Base-by-base conservation (phyloP, 2,797 vertebrate genomes). In the Diglossa cyanea region DNA sequence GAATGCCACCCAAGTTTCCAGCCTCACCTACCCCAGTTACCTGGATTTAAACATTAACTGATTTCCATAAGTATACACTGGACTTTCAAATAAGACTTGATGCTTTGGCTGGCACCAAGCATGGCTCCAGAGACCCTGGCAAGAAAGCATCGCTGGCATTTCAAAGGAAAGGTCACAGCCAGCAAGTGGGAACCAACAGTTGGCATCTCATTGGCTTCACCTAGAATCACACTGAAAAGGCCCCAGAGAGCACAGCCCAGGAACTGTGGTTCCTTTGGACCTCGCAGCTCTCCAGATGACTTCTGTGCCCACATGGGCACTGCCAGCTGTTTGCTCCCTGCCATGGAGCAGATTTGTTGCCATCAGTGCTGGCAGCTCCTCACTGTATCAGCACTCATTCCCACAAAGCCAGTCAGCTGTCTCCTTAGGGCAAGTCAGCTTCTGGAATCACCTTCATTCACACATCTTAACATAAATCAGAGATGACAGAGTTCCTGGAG, bases 401-500 rank as follows among this genome's bases (percentile, higher is more conserved):
- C 74, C 57, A 70, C 55, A 45, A 51, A 85, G 42, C n/a, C 92
- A 73, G 62, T 35, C 57, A 57, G 84, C 57, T 80, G 50, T 66
- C 78, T 91, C 86, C 92, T 71, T 10, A 54, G 67, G 86, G 88
- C 88, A 61, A 10, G 14, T 9, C 17, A 8, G 33, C 3, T 55
- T 53, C 60, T 51, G 26, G 58, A 80, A 60, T 57, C 93, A 77
- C 67, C 78, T 81, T 24, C 54, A 10, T 25, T 48, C 58, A 7
- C 1, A 11, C 33, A 70, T 11, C 88, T 47, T 40, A 33, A 48
- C 78, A 51, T 14, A 37, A 90, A 88, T 55, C 2, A 74, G 68
- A 55, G 91, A 75, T 24, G 93, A 54, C 85, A 95, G 79, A 88
- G 89, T 61, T 90, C 78, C 83, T 37, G 4, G 68, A 91, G 70